These are phyloP conservation scores for Gallinago nigripennis DNA, from an alignment of 2,797 vertebrate genomes.

Conservation along the genomic window DNA sequence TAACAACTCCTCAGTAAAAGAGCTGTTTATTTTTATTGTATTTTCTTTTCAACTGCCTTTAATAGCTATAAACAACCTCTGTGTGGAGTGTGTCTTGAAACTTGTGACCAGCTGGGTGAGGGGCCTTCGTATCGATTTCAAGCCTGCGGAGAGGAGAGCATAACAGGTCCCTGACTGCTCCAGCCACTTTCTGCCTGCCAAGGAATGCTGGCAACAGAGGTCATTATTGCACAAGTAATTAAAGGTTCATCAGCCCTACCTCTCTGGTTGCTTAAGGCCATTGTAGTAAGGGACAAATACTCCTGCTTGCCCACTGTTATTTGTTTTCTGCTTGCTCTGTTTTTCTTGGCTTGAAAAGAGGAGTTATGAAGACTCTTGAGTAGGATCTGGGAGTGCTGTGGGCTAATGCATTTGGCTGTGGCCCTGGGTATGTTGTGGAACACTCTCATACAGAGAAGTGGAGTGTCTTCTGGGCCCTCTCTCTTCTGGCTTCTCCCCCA, in stretches of 20 bases:
- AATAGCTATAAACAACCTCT: conserved; percentile 32
- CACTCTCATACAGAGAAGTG: neutral
- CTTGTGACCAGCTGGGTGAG: conserved; percentile 34
- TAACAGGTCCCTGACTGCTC: conserved; percentile 49
- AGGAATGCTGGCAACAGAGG: conserved; percentile 56
- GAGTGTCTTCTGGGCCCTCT: neutral
- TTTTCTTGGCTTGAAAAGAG: conserved; percentile 64
- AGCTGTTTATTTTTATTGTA: neutral
- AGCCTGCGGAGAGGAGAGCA: conserved; percentile 17
- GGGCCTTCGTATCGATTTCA: conserved; percentile 46
- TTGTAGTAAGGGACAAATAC: conserved; percentile 68
- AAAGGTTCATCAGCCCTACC: conserved; percentile 65
- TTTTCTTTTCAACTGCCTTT: conserved; percentile 42
- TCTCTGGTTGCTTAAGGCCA: conserved; percentile 65
- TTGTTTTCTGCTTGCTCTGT: conserved; percentile 70
- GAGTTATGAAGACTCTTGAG: conserved; percentile 53
- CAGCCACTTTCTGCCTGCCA: conserved; percentile 50
- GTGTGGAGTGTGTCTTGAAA: neutral
- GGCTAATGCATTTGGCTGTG: conserved; percentile 60
- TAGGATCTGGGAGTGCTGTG: conserved; percentile 46
- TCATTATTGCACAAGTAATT: conserved; percentile 66
- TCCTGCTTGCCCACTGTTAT: conserved; percentile 57
- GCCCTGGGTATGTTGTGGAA: conserved; percentile 36
- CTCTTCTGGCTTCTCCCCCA: conserved; percentile 11
- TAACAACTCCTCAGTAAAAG: neutral